A percentile compares a stretch with the other conserved stretches of the same genome.
Evolutionary conservation across 2,797 vertebrate genomes (phyloP).

Genomic region (Tangara arthus): DNA sequence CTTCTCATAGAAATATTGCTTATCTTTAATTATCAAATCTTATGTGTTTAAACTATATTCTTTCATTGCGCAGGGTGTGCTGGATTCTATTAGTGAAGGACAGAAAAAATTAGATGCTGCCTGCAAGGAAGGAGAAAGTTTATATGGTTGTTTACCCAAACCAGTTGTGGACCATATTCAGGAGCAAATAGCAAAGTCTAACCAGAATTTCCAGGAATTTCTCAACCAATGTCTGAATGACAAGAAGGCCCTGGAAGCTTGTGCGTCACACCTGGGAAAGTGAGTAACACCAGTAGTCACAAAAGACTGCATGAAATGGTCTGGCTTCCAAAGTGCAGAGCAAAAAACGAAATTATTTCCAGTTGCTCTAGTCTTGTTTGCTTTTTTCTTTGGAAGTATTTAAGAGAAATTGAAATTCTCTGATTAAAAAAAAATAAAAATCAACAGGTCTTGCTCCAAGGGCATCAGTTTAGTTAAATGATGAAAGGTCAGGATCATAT

Average conservation of each 20-base stretch:
- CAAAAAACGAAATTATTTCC: neutral
- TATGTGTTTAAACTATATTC: neutral
- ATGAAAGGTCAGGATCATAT: neutral
- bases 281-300: constrained; percentile 25
- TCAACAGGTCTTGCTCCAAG: neutral
- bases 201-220: constrained; percentile 90
- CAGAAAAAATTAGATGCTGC: constrained; percentile 85
- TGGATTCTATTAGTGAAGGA: constrained; percentile 87
- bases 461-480: neutral
- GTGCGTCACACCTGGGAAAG: constrained; percentile 80
- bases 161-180: constrained; percentile 85
- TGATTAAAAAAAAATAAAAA: neutral
- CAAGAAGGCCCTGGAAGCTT: constrained; percentile 88
- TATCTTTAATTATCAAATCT: neutral
- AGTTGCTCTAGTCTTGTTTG: neutral
- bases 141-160: constrained; percentile 88
- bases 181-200: constrained; percentile 88
- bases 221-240: constrained; percentile 88
- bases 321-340: neutral
- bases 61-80: constrained; percentile 75
- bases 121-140: constrained; percentile 89
- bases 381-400: neutral
- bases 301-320: neutral
- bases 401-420: neutral
- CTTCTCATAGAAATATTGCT: neutral